Base-by-base conservation (phyloP, 2,888 invertebrate genomes). In the Leptinotarsa tumamoca region DNA sequence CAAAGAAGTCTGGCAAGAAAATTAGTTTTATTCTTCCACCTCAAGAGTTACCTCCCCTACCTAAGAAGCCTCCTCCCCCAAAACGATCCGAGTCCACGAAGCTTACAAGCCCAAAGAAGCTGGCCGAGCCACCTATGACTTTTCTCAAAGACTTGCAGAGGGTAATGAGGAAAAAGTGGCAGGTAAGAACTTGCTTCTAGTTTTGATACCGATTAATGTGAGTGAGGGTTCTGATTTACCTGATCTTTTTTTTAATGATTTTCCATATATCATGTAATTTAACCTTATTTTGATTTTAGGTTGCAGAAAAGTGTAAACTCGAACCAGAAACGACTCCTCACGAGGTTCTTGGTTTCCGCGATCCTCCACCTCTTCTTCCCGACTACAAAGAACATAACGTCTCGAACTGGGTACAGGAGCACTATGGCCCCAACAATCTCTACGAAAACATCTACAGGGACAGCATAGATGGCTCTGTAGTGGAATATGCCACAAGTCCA, bases 141-240 rank as follows among this genome's bases (percentile, higher is more conserved):
- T 97, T 97, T 85, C 90, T 97, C 66, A 94, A 95, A 86, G 97
- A 97, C 87, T 90, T 97, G 68, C 97, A 97, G 85, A 91, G 96
- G 71, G 97, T 97, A 0, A 97, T 97, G 95, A 92, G 95, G 80
- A 96, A 96, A 85, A 97, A 97, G 85, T 95, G 95, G 95, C 80
- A 80, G 73, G 79, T 79, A 61, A 66, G 68, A 18, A 67, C 18
- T 49, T n/a, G 18, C 10, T 23, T 51, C n/a, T 52, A 43, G 43
- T 43, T 10, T 43, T 43, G 43, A 43, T 3, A 10, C 10, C 3
- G 7, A 2, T 13, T 7, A 7, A 33, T 33, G 7, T 7, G 7
- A 10, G 13, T 43, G 43, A 2, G 43, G 43, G 43, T 0, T 43
- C 43, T 43, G 10, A 33, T 33, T 10, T 33, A 33, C 33, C 10